A percentile compares a stretch with the other conserved stretches of the same genome.
Evolutionary conservation across 2,888 invertebrate species (phyloP).

Genomic region (Campopleginae sp.): DNA sequence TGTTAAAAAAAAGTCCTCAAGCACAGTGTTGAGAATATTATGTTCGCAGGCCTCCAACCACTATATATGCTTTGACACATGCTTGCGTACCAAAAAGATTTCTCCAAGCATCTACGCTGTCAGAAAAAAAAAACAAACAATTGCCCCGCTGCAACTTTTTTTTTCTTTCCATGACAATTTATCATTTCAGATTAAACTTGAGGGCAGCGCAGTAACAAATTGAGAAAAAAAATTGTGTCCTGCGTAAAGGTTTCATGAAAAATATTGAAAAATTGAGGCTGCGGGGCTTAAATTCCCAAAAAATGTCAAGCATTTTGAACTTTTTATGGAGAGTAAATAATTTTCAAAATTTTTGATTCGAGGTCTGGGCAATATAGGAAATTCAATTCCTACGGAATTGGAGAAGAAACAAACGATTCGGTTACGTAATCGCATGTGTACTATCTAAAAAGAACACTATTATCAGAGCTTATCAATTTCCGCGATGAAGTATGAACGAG

Average conservation of each 20-base stretch:
- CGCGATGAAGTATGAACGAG: conserved; percentile 23
- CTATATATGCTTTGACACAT: background rate
- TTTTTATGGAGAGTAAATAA: background rate
- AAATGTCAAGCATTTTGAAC: too few species aligned
- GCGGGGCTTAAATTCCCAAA: background rate
- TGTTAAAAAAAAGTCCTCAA: background rate
- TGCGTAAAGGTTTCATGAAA: background rate
- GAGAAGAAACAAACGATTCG: conserved; percentile 9
- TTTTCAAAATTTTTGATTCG: background rate
- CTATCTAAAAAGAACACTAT: conserved; percentile 62
- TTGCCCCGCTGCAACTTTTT: background rate
- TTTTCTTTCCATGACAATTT: too few species aligned
- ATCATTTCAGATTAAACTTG: too few species aligned
- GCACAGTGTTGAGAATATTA: background rate
- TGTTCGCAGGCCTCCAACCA: background rate
- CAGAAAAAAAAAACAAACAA: background rate
- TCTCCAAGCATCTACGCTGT: background rate
- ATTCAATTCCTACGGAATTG: background rate
- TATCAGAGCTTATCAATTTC: conserved; percentile 66
- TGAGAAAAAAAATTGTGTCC: background rate
- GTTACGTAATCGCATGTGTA: conserved; percentile 63
- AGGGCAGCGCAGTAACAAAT: background rate
- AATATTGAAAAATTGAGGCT: background rate
- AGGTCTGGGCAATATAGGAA: background rate
- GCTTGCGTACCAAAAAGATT: background rate